Base-by-base conservation (phyloP, 2,113 vertebrate species). In the Carollia perspicillata region DNA sequence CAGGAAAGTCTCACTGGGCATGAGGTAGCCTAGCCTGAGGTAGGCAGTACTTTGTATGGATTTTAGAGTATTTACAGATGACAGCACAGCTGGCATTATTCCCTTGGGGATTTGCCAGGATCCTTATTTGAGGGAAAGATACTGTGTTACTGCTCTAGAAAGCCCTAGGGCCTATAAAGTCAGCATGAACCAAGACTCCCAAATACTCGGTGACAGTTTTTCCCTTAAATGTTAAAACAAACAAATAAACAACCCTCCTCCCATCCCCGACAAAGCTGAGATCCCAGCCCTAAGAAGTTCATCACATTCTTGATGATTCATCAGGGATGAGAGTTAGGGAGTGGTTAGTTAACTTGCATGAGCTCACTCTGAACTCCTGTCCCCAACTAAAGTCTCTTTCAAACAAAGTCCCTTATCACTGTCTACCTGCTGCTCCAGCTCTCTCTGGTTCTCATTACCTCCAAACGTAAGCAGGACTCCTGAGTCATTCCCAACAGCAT, bases 61-160 rank as follows among this genome's bases (percentile, higher is more conserved):
- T 97, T 75, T 92, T 91, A 90, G 51, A 90, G 30, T 93, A 47
- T 94, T 97, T 85, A 78, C 72, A 81, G 80, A 95, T 97, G 96
- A 97, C 40, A 40, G 66, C 94, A 97, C 95, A 88, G 51, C 47
- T 97, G 97, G 95, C 93, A 55, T 81, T 71, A 30, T 92, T 96
- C 66, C 84, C 6, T 63, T 90, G 95, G 68, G 49, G 75, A 77
- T 77, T 77, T 95, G 17, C 95, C 95, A 95, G 78, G 30, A 66
- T 55, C n/a, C 13, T 94, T 71, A 86, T 92, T 87, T 88, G 18
- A 91, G 72, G 37, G 84, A 90, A 91, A 90, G 47, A 55, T 81
- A 35, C 20, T 72, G 0, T 72, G 4, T 84, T 93, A 51, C 60
- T 92, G 55, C 14, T 85, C 71, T 92, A 88, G 71, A 92, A 90